Conservation (phyloP, 2,113 vertebrate species). For the Ictalurus punctatus region DNA sequence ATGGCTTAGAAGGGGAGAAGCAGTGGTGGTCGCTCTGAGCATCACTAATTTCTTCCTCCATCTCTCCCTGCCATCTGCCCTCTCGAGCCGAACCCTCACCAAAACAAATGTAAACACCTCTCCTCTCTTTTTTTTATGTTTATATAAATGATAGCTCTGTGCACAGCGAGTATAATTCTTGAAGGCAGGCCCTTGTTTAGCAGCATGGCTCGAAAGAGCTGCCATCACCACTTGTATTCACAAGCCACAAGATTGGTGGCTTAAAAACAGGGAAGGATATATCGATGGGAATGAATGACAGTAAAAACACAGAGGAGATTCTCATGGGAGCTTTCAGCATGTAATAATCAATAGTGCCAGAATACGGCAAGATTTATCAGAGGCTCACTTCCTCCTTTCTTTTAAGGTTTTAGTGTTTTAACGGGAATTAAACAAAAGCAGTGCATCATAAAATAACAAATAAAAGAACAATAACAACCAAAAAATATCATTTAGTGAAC, state of each 20-base stretch:
- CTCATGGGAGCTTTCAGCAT: constrained; percentile 20
- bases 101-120: background rate
- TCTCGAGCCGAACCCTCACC: background rate
- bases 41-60: background rate
- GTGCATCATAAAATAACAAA: background rate
- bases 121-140: background rate
- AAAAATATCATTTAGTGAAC: background rate
- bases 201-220: background rate
- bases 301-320: constrained; percentile 65
- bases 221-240: background rate
- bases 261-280: constrained; percentile 63
- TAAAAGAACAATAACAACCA: background rate
- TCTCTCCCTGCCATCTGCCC: background rate
- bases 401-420: background rate
- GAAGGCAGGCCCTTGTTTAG: background rate
- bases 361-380: constrained; percentile 45
- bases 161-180: background rate
- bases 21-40: background rate
- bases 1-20: background rate
- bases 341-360: constrained; percentile 38
- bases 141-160: constrained; percentile 2
- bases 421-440: background rate
- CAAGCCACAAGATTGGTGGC: background rate
- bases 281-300: constrained; percentile 72
- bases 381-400: background rate